Conservation (phyloP, 2,113 vertebrate genomes). For the Dasyurus viverrinus region DNA sequence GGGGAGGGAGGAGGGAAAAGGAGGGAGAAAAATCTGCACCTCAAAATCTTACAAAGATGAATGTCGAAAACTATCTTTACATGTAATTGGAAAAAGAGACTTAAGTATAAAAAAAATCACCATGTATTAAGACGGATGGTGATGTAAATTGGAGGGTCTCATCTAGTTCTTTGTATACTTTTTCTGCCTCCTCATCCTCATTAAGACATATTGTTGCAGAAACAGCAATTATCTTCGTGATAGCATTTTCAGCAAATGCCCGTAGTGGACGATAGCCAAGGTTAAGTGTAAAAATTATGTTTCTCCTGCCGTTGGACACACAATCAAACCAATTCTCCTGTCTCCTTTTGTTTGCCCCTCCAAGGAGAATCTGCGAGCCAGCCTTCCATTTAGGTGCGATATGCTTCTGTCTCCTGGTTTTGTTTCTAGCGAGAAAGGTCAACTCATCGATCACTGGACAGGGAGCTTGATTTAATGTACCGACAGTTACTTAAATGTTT, state of each 20-base stretch:
- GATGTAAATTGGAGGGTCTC: background rate
- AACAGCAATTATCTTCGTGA: background rate
- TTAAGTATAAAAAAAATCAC: background rate
- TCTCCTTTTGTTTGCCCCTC: background rate
- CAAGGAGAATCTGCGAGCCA: background rate
- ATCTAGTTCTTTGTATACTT: background rate
- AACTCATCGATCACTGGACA: background rate
- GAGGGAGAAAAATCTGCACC: no score
- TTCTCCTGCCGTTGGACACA: background rate
- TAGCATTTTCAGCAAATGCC: background rate
- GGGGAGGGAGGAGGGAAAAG: no score
- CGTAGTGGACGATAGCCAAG: background rate
- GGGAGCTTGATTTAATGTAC: background rate
- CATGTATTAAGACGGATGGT: background rate
- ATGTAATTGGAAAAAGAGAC: no score
- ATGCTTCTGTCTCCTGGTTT: background rate
- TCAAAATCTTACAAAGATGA: no score
- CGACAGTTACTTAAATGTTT: background rate
- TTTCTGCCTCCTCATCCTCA: background rate
- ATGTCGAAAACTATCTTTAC: no score
- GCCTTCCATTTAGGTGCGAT: background rate
- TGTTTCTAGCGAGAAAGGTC: background rate
- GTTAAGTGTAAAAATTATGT: background rate
- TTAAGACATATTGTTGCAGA: background rate
- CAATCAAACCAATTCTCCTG: background rate